A percentile compares a stretch with the other conserved stretches of the same genome.
These are phyloP conservation scores for Oryzias woworae DNA, from an alignment of 2,113 vertebrate genomes.

Conservation along the genomic window DNA sequence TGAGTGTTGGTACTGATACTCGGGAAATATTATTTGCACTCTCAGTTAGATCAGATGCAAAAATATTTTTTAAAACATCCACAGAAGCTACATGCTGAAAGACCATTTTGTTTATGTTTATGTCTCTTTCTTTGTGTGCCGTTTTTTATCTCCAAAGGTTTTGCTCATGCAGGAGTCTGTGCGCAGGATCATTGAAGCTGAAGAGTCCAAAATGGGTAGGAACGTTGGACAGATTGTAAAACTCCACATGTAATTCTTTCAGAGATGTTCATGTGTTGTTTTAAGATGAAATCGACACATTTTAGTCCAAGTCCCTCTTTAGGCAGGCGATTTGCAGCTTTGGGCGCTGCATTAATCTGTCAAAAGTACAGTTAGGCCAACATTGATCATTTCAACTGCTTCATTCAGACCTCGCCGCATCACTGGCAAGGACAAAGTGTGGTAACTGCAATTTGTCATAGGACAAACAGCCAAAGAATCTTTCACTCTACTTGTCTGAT, in stretches of 20 bases:
- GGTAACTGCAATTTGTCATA: too few species aligned
- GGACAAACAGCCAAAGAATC: too few species aligned
- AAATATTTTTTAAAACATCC: conserved; percentile 28
- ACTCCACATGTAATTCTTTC: background rate
- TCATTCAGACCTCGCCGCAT: background rate
- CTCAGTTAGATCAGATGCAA: conserved; percentile 20
- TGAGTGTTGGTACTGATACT: conserved; percentile 70
- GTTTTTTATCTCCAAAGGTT: conserved; percentile 76
- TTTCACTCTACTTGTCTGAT: too few species aligned
- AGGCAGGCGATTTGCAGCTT: background rate
- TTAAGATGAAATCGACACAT: background rate
- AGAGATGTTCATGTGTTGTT: background rate
- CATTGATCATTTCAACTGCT: background rate
- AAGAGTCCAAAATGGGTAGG: conserved; percentile 96
- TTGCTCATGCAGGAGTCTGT: conserved; percentile 98
- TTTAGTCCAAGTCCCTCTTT: background rate
- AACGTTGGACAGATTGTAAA: conserved; percentile 8
- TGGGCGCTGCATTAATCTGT: background rate
- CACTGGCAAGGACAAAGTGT: too few species aligned
- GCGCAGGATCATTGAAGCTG: conserved; percentile 92
- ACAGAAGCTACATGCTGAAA: background rate
- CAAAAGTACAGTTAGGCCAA: background rate
- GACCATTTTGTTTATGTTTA: conserved; percentile 29
- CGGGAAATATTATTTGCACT: conserved; percentile 14
- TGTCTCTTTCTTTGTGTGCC: background rate